Evolutionary conservation across 2,797 vertebrate genomes (phyloP).

Genomic region (Sorex maritimensis): DNA sequence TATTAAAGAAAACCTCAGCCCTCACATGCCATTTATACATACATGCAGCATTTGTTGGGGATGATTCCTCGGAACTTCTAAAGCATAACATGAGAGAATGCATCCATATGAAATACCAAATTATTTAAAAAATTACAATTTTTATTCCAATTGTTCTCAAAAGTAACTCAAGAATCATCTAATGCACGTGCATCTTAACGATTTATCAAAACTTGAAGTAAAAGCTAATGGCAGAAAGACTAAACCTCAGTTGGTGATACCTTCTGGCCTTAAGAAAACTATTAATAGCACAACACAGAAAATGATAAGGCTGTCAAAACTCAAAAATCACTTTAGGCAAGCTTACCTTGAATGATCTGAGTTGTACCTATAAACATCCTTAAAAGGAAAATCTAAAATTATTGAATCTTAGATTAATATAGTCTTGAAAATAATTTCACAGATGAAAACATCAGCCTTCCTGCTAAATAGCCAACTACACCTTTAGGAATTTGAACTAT

Average conservation of each 20-base stretch:
- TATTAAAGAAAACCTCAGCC: constrained; percentile 70
- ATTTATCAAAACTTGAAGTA: constrained; percentile 20
- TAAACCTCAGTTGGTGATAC: neutral
- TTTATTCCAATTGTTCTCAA: constrained; percentile 50
- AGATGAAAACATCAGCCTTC: constrained; percentile 23
- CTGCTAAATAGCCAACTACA: constrained; percentile 14
- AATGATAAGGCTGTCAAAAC: neutral
- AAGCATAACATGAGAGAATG: neutral
- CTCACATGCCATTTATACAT: constrained; percentile 18
- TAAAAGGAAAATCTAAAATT: constrained; percentile 2
- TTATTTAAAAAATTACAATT: constrained; percentile 40
- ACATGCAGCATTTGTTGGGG: neutral
- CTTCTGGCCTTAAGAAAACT: constrained; percentile 6
- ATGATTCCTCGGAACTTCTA: constrained; percentile 25
- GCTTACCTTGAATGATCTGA: neutral
- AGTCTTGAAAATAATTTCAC: neutral
- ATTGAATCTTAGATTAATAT: constrained; percentile 28
- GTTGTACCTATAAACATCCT: neutral
- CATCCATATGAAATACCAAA: neutral
- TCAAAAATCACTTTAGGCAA: constrained; percentile 46
- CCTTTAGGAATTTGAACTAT: neutral
- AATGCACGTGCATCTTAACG: neutral
- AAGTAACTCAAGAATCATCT: constrained; percentile 55
- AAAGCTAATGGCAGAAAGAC: constrained; percentile 25
- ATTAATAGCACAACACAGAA: neutral